These are phyloP conservation scores for Xiphophorus hellerii DNA, from an alignment of 2,113 vertebrate genomes.

Conservation along the genomic window DNA sequence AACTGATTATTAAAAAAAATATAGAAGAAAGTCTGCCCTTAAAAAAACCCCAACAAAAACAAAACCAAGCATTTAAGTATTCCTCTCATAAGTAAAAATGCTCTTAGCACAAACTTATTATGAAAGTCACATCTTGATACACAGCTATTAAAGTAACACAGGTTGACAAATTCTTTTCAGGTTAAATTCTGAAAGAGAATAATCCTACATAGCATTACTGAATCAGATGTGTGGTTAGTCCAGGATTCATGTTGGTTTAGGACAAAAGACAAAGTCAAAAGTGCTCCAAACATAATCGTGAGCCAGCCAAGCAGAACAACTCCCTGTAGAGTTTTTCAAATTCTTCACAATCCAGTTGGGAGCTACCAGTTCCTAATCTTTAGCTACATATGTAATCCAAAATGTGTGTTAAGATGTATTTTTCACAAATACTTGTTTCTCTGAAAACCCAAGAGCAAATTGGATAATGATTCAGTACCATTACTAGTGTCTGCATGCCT, in stretches of 20 bases:
- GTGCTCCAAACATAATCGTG: slow-evolving; percentile 39
- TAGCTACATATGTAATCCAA: slow-evolving; percentile 27
- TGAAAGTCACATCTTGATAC: slow-evolving; percentile 28
- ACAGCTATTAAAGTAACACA: slow-evolving; percentile 18
- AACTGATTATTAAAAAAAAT: neutral
- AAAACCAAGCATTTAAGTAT: slow-evolving; percentile 35
- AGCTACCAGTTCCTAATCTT: slow-evolving; percentile 44
- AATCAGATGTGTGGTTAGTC: slow-evolving; percentile 5
- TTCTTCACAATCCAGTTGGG: slow-evolving; percentile 52
- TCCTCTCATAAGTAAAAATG: slow-evolving; percentile 24
- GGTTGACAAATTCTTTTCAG: neutral
- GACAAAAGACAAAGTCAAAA: slow-evolving; percentile 63
- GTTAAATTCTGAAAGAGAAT: slow-evolving; percentile 1
- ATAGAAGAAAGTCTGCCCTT: slow-evolving; percentile 19
- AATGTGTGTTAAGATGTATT: slow-evolving; percentile 21
- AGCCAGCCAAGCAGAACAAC: slow-evolving; percentile 51
- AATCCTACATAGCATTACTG: neutral
- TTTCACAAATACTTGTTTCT: slow-evolving; percentile 25
- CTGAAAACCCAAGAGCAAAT: slow-evolving; percentile 19
- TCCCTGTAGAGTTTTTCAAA: slow-evolving; percentile 49
- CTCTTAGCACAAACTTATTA: slow-evolving; percentile 20
- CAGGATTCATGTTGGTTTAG: slow-evolving; percentile 5
- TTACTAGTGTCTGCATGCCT: slow-evolving; percentile 37
- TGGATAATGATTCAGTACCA: slow-evolving; percentile 27
- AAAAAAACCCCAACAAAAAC: neutral